Percentiles rank a stretch among this genome's conserved stretches.
Conservation (phyloP, 2,797 vertebrate genomes). For the Sternotherus odoratus region DNA sequence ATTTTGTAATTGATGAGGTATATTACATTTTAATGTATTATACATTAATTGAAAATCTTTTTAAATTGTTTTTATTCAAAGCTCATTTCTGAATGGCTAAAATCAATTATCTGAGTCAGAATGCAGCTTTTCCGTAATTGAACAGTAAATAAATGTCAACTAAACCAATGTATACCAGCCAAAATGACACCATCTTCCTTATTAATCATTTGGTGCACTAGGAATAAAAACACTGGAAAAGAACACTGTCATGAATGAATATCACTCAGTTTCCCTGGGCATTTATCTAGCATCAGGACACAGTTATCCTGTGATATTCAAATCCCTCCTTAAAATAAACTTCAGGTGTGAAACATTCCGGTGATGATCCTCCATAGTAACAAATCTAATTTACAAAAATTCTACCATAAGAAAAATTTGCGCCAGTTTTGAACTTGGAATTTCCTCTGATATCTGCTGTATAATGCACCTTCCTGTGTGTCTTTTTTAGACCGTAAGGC, state of each 20-base stretch:
- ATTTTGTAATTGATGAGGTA: neutral
- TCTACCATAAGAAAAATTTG: neutral
- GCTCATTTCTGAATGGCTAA: neutral
- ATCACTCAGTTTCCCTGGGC: neutral
- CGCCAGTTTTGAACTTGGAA: neutral
- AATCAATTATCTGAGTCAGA: neutral
- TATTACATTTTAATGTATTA: neutral
- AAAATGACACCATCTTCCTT: rapidly evolving
- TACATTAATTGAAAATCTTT: neutral
- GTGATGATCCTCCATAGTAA: neutral
- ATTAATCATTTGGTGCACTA: neutral
- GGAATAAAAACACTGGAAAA: neutral
- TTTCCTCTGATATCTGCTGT: rapidly evolving
- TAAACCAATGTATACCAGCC: neutral
- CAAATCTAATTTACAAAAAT: neutral
- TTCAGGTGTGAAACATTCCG: neutral
- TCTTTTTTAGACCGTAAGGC: slow-evolving; percentile 41
- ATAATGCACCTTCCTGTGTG: neutral
- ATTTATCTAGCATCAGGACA: neutral
- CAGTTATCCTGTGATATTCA: neutral
- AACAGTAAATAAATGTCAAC: neutral
- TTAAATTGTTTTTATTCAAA: neutral
- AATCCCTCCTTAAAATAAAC: neutral
- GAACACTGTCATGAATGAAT: neutral
- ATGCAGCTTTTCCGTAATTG: neutral